Base-by-base conservation (phyloP, 2,113 vertebrate species). In the Recurvirostra avosetta region DNA sequence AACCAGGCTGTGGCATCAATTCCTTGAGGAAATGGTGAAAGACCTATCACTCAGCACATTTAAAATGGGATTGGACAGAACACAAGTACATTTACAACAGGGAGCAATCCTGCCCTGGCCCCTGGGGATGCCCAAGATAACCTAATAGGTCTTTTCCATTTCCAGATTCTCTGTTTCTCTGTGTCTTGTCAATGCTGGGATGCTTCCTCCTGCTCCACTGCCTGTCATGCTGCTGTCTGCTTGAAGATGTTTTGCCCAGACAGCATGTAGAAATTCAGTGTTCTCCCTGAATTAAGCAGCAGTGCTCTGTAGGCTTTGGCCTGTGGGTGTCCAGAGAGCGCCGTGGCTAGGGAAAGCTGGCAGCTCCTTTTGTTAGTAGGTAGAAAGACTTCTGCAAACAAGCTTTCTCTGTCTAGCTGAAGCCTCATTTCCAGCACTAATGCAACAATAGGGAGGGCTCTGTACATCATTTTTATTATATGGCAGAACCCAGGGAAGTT, bases 391-490 rank as follows among this genome's bases (percentile, higher is more conserved):
- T 76, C 32, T 86, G 80, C 61, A 92, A 91, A 88, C 49, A 53
- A 81, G 61, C 38, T 82, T 92, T 86, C 63, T 84, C 82, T 88
- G 78, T 77, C 77, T 94, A 77, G 61, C 70, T 92, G 81, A 66
- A 92, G 81, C 93, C 91, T 92, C 86, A 53, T 91, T 91, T 87
- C 85, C 67, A 96, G 90, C 81, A 36, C 91, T 96, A 94, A 96
- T 92, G 76, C 89, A 94, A 90, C 95, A 96, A 87, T 72, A 92
- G 92, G 92, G 93, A 97, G 92, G 86, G 95, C 92, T 96, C 93
- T 92, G 86, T 94, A 88, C 88, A 96, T 97, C 95, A 92, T 97
- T 97, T 95, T 96, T 97, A 94, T 97, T 95, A 85, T 83, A 96
- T 86, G 94, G 96, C 90, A 97, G 92, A 96, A 93, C 94, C 93